Percentiles rank a stretch among this genome's conserved stretches.
These are phyloP conservation scores for Cherax destructor DNA, from an alignment of 1,140 invertebrate species.

Conservation along the genomic window DNA sequence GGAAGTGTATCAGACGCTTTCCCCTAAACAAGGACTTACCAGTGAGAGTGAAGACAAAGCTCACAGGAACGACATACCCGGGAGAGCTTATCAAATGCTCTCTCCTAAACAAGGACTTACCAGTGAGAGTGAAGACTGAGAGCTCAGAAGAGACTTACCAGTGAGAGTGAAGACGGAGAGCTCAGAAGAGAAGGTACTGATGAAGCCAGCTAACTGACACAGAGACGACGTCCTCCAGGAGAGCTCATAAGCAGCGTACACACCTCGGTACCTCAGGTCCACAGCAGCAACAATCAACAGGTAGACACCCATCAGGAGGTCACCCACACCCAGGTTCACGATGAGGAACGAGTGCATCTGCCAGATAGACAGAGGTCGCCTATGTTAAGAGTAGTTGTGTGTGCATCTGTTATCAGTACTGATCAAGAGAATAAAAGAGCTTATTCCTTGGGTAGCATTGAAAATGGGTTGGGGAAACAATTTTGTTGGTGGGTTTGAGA, in stretches of 20 bases:
- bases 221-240: constrained; percentile 77
- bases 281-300: constrained; percentile 78
- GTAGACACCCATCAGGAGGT: constrained; percentile 79
- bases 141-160: constrained; percentile 79
- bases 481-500: no score
- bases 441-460: no score
- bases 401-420: no score
- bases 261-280: constrained; percentile 78
- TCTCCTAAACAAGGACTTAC: neutral
- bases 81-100: neutral
- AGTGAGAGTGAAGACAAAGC: neutral
- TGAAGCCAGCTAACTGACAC: constrained; percentile 80
- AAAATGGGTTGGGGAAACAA: no score
- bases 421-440: neutral
- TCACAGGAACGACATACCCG: no score
- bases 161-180: constrained; percentile 81
- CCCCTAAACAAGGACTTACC: neutral
- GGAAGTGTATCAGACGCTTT: no score
- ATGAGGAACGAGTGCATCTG: constrained; percentile 81
- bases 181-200: constrained; percentile 83
- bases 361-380: neutral
- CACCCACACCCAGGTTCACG: constrained; percentile 80
- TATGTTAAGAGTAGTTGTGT: no score
- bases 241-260: constrained; percentile 78
- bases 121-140: constrained; percentile 80